Conservation (phyloP, 2,888 invertebrate species). For the Philopedon plagiatum region DNA sequence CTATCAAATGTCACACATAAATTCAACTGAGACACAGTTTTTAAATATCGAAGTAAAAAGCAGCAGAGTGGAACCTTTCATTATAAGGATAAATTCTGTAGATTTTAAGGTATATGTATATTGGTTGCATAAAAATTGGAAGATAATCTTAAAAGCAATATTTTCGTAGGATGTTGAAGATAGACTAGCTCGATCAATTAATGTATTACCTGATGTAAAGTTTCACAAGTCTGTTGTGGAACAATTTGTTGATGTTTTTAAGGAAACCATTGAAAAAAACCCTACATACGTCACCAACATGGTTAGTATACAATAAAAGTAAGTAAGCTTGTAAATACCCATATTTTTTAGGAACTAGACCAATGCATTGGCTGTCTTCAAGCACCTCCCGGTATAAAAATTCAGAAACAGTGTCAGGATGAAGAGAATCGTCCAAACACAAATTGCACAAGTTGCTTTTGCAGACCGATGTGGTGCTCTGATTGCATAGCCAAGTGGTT, state of each 20-base stretch:
- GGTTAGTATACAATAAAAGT: constrained; percentile 43
- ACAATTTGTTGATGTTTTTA: constrained; percentile 88
- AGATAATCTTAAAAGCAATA: background rate
- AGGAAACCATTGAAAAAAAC: constrained; percentile 80
- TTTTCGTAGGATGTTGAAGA: constrained; percentile 76
- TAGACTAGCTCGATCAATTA: constrained; percentile 78
- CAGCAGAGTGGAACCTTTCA: constrained; percentile 74
- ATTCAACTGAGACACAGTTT: constrained; percentile 84
- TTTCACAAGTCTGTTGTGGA: constrained; percentile 86
- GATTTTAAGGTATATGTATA: constrained; percentile 73
- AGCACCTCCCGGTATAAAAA: constrained; percentile 82
- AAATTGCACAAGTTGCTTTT: constrained; percentile 76
- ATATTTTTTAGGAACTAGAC: constrained; percentile 78
- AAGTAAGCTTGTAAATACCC: background rate
- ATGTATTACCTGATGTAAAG: constrained; percentile 78
- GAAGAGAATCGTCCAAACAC: constrained; percentile 63
- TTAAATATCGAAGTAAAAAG: constrained; percentile 85
- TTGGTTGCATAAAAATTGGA: background rate
- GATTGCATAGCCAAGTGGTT: constrained; percentile 91
- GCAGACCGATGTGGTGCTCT: constrained; percentile 92
- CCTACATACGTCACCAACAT: constrained; percentile 70
- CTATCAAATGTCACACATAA: constrained; percentile 77
- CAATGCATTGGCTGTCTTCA: constrained; percentile 93
- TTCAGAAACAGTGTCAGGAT: constrained; percentile 77
- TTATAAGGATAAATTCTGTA: constrained; percentile 82